Evolutionary conservation across 2,888 invertebrate species (phyloP).

Genomic region (Agriopis aurantiaria): DNA sequence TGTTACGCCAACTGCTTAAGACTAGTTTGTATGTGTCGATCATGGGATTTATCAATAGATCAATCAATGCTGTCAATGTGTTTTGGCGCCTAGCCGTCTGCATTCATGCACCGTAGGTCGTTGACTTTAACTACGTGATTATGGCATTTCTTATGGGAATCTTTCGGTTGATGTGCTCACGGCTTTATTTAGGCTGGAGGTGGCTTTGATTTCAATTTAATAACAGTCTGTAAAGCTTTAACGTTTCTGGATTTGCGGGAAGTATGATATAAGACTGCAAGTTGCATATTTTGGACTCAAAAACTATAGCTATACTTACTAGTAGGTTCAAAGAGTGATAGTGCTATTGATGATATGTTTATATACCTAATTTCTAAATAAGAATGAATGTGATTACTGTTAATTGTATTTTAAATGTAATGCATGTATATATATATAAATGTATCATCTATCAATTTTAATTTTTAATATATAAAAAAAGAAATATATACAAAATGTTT

Average conservation of each 20-base stretch:
- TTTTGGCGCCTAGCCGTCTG: conserved; percentile 77
- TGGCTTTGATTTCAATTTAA: conserved; percentile 28
- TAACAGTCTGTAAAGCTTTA: conserved; percentile 7
- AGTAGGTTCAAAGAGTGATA: too few species aligned
- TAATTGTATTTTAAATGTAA: too few species aligned
- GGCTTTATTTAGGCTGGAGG: conserved; percentile 18
- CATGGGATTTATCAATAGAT: conserved; percentile 60
- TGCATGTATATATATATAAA: too few species aligned
- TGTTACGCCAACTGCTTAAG: conserved; percentile 23
- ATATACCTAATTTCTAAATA: too few species aligned
- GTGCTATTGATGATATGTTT: too few species aligned
- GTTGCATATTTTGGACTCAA: neutral
- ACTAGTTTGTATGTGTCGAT: conserved; percentile 39
- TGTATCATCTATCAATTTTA: too few species aligned
- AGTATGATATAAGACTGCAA: neutral
- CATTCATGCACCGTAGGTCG: conserved; percentile 62
- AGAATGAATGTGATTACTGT: too few species aligned
- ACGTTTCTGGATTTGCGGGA: conserved; percentile 4
- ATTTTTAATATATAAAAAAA: too few species aligned
- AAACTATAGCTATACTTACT: neutral
- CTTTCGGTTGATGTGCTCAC: conserved; percentile 30
- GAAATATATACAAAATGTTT: too few species aligned
- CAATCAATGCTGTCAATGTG: conserved; percentile 70
- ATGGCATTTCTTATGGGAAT: conserved; percentile 36
- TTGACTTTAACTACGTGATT: conserved; percentile 54